Base-by-base conservation (phyloP, 2,888 invertebrate genomes). In the Microplitis manilae region DNA sequence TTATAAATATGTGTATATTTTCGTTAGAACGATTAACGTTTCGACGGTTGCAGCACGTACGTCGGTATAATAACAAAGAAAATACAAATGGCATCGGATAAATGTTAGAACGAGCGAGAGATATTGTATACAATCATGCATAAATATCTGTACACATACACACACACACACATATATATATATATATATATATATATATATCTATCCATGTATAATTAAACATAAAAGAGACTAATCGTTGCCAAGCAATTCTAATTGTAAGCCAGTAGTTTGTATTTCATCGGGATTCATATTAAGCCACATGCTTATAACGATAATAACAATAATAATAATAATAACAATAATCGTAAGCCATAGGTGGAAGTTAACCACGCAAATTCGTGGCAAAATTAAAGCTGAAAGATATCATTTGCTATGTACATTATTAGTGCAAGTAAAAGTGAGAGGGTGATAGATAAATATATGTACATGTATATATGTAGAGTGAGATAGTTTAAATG, bases 131-230 rank as follows among this genome's bases (percentile, higher is more conserved):
- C 13, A 50, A 50, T 50, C 50, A 13, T 13, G 50, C 50, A 50
- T 50, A 50, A 50, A 50, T 50, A 50, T 50, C 50, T 50, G 50
- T 13, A 50, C 50, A 9, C 13, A 50, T 6, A 9, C 50, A 50
- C 13, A 9, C 50, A 9, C 41, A 30, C 50, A 65, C 75, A 67
- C 75, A 68, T 39, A 79, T 70, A 65, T 70, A 76, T 80, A 71
- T 77, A 80, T 77, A 75, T 81, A 76, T 75, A 79, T 76, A 80
- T 84, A 80, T 79, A 82, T 79, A 83, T 77, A 82, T 71, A 76
- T 76, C 80, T 81, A 78, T 76, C 76, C 78, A 81, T 70, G 73
- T 79, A 79, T 62, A 20, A 62, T 62, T 17, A 62, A 62, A 20
- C 15, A 62, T 17, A 30, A 20, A 65, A 65, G 30, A 17, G 30